Evolutionary conservation across 2,888 invertebrate species (phyloP), one percentile per base, ranked within the genome.

Genomic region (Odontocolon sp.): DNA sequence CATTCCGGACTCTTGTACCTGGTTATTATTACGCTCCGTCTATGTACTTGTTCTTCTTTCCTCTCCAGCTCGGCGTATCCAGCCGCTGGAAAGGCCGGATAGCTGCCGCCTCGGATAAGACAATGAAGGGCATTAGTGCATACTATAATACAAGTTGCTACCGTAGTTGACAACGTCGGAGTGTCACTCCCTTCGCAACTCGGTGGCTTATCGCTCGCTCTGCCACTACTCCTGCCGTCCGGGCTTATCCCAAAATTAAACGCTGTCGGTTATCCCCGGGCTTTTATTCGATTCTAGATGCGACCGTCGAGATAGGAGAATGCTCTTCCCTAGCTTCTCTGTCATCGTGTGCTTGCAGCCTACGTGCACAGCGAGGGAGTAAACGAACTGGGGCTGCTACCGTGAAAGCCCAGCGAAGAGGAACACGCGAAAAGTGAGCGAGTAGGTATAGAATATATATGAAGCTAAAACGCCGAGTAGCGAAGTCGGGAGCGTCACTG

Each of bases 281-380:
- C 80, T 86, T 87, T 87, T 81, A 87, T 87, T 87, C 84, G 86
- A 87, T 87, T 87, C 86, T 83, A 85, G 85, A 87, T 87, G 84
- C 85, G 86, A 86, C 84, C 83, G 82, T 69, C 84, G 84, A 87
- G 86, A 88, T 87, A 87, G 28, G 36, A 21, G 36, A 6, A n/a
- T 33, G 33, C 9, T 47, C 16, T 28, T 11, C n/a, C 56, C 36
- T 11, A 31, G 14, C 57, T 40, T 50, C 8, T 6, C 8, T 16
- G 61, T 52, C 36, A 38, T 3, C 8, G 38, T 21, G 50, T 31
- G 38, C 40, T 16, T 28, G 8, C 21, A 14, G 33, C 26, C 56
- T 16, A 14, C 36, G 18, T 33, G 26, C 14, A 38, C n/a, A 28
- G 33, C 38, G 69, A 18, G 50, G 38, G 52, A 31, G 56, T 33